A percentile compares a stretch with the other conserved stretches of the same genome.
Evolutionary conservation across 2,888 invertebrate species (phyloP).

Genomic region (Rhaphigaster nebulosa): DNA sequence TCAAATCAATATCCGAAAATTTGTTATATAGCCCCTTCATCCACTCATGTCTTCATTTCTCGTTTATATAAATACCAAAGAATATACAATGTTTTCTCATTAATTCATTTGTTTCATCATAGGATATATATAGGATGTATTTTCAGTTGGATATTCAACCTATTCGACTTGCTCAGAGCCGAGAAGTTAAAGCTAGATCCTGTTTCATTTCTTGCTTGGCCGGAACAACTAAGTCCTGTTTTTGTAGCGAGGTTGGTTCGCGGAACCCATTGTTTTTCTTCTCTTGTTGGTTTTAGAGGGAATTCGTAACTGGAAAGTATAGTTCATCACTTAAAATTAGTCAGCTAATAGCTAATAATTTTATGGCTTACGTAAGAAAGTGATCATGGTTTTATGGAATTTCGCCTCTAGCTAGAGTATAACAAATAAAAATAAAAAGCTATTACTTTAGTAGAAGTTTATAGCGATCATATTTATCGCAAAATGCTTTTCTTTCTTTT

Average conservation of each 20-base stretch:
- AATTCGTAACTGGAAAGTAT: neutral
- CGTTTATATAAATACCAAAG: no score
- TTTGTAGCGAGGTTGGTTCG: neutral
- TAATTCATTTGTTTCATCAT: neutral
- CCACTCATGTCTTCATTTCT: no score
- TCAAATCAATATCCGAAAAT: no score
- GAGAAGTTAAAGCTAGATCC: neutral
- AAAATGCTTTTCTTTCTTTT: no score
- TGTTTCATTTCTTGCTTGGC: neutral
- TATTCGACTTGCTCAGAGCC: neutral
- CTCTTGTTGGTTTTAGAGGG: neutral
- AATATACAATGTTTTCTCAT: neutral
- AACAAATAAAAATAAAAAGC: no score
- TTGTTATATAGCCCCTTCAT: no score
- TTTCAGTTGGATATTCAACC: neutral
- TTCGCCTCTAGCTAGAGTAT: no score
- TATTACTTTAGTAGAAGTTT: no score
- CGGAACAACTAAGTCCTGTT: neutral
- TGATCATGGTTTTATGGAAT: no score
- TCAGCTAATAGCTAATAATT: neutral
- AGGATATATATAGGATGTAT: neutral
- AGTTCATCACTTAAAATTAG: neutral
- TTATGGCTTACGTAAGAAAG: neutral
- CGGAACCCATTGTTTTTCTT: neutral
- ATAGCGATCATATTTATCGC: no score